Base-by-base conservation (phyloP, 2,113 vertebrate genomes). In the Morone saxatilis region DNA sequence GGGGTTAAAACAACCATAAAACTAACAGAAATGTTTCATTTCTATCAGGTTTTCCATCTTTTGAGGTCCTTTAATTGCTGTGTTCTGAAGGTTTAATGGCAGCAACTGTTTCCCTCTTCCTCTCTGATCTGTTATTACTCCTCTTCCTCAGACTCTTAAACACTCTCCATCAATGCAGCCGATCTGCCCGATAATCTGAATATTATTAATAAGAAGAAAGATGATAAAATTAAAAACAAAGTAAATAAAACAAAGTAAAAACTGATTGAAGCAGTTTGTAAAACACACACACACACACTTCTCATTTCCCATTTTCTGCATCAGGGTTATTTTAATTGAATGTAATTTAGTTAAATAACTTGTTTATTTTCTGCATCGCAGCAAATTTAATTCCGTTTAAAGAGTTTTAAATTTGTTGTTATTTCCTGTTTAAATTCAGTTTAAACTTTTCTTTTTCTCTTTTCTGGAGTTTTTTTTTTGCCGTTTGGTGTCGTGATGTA, bases 261-360 rank as follows among this genome's bases (percentile, higher is more conserved):
- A 48, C 14, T 17, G 47, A 66, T 20, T 7, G 22, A 48, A 45
- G 17, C 56, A 50, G 47, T 16, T 25, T 8, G n/a, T 9, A 66
- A n/a, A 16, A 17, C 22, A n/a, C 53, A n/a, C n/a, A 14, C 62
- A 40, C 14, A 38, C 14, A 16, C n/a, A 12, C 20, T 48, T 16
- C n/a, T n/a, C 13, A 45, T 72, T 65, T 72, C 51, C 54, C 59
- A 53, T 78, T 65, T 83, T 67, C 68, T 69, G 76, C 76, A 60
- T 48, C 36, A 40, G 54, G n/a, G 45, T 12, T 63, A 14, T 48
- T 84, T 80, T 70, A 75, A 80, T 70, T 80, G n/a, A 75, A 57
- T 56, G 48, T 70, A 75, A 75, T 80, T 48, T 62, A 48, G 43
- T 68, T 60, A 14, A 48, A 57, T 25, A 73, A 36, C 1, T 4